These are phyloP conservation scores for Lucilia cuprina DNA, from an alignment of 1,140 invertebrate species.

Conservation along the genomic window DNA sequence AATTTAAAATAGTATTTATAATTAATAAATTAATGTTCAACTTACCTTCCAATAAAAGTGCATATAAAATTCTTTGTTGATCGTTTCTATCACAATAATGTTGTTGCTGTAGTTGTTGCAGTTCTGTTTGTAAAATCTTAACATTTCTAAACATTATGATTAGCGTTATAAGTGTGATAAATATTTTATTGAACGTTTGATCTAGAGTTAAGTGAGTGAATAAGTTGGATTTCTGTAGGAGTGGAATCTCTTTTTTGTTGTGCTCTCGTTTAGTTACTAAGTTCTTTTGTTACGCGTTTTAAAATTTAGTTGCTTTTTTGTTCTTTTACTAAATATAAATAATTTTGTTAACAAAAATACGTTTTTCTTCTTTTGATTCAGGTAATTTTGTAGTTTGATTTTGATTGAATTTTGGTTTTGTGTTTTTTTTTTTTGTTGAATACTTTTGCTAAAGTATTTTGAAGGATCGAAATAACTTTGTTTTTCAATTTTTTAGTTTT, in stretches of 20 bases:
- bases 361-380: slow-evolving; percentile 24
- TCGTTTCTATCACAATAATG: not conserved
- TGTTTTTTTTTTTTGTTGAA: not conserved
- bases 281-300: not conserved
- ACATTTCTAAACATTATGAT: not conserved
- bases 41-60: not conserved
- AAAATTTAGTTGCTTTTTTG: not conserved
- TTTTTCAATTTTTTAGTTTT: no score
- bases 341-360: slow-evolving; percentile 34
- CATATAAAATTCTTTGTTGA: not conserved
- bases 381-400: slow-evolving; percentile 34
- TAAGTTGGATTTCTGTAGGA: not conserved
- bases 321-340: slow-evolving; percentile 23
- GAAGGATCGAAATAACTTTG: not conserved
- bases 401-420: not conserved
- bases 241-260: not conserved
- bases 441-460: not conserved
- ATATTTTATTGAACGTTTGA: not conserved
- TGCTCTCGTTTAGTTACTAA: slow-evolving; percentile 20
- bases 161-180: not conserved
- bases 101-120: not conserved
- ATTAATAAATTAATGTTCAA: not conserved
- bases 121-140: not conserved
- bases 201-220: not conserved
- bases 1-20: not conserved